Conservation (phyloP, 64 coral and sea anemone species). For the Dendronephthya gigantea region DNA sequence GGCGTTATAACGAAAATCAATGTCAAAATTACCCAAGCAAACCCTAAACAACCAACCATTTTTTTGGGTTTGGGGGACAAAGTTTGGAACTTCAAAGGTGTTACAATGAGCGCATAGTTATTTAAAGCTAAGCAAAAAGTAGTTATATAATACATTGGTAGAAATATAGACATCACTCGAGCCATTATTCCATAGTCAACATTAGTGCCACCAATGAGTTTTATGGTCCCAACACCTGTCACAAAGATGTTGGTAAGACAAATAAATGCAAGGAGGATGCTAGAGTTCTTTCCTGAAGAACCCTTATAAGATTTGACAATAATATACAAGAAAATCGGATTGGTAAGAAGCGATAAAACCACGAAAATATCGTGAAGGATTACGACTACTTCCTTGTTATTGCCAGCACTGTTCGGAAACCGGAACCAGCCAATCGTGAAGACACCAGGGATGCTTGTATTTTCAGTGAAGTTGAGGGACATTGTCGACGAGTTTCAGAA, state of each 20-base stretch:
- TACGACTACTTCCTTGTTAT: neutral
- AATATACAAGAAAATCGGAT: neutral
- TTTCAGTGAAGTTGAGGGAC: neutral
- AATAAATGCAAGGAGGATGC: neutral
- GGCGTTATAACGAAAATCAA: neutral
- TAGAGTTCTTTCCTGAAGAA: neutral
- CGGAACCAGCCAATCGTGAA: neutral
- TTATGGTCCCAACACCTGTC: neutral
- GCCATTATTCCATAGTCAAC: neutral
- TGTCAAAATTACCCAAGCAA: neutral
- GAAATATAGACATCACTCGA: neutral
- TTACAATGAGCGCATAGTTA: conserved; percentile 10
- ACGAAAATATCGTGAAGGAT: neutral
- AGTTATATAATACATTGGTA: neutral
- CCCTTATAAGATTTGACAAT: neutral
- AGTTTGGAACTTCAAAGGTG: neutral
- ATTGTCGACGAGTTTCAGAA: neutral
- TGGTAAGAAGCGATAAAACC: neutral
- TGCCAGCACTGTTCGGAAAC: neutral
- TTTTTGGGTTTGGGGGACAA: neutral
- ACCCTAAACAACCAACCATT: neutral
- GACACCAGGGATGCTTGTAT: neutral
- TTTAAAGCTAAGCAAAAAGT: neutral
- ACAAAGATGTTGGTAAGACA: conserved; percentile 1
- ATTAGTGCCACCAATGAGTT: neutral